Base-by-base conservation (phyloP, 2,113 vertebrate genomes). In the Aythya baeri region DNA sequence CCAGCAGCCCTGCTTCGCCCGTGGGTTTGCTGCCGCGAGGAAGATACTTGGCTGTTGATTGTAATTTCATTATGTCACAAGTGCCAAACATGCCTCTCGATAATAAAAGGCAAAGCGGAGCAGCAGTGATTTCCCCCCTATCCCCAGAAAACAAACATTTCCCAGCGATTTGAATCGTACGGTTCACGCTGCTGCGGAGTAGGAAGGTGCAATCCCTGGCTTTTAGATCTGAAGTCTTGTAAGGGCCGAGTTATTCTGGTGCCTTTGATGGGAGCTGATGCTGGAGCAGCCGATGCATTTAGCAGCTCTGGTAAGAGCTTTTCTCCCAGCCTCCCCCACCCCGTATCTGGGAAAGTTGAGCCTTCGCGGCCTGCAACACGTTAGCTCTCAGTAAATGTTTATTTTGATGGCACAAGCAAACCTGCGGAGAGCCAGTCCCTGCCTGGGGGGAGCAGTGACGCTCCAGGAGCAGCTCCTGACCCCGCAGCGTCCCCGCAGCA, bases 41-140 rank as follows among this genome's bases (percentile, higher is more conserved):
- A 77, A 89, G 87, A 71, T 83, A 20, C 91, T 95, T 93, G 62
- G 89, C 85, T 95, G 86, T 89, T 81, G 62, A 84, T 91, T 36
- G 58, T 93, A 81, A 90, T 93, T 95, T 92, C 86, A 52, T 95
- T 93, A 90, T 88, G 91, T 88, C 76, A 80, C 92, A 75, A 97
- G 91, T 88, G 71, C 87, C 27, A 73, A 96, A 93, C 87, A 62
- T 65, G 62, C 72, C 41, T 95, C 71, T 80, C 13, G 21, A 65
- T 93, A 74, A 93, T 94, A 89, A 92, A 96, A 94, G 94, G 92
- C 84, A 90, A 86, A 91, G 92, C 70, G 86, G 87, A 96, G 74
- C 76, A 43, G 62, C 65, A 52, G 27, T 74, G 36, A 38, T 94
- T 76, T 65, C 34, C 52, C 81, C 84, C 52, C 29, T 8, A 1